Evolutionary conservation across 2,888 invertebrate genomes (phyloP), one percentile per base, ranked within the genome.

Genomic region (Hypselothyrea guttata): DNA sequence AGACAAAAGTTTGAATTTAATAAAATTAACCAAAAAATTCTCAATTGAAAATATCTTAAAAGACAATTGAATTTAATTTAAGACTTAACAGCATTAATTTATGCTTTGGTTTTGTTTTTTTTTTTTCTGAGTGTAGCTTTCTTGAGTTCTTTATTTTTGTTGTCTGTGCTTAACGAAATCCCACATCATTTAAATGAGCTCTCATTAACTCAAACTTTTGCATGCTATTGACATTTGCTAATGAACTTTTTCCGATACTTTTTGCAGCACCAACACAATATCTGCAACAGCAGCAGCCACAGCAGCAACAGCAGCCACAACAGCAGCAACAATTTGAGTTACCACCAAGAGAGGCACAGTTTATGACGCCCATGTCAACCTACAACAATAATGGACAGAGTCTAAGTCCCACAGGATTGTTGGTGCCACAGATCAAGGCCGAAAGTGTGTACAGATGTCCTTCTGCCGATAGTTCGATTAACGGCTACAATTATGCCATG

Each of bases 381-480:
- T 61, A 57, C 27, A 53, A n/a, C n/a, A n/a, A n/a, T n/a, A n/a
- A 66, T 18, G 41, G 13, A 0, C 22, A 38, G 1, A 60, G 64
- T 30, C 46, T 51, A 12, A 72, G 75, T 62, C 75, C 71, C 22
- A 58, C 9, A 3, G 38, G 31, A 13, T 13, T 27, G 0, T 70
- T 45, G 18, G 44, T 61, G 46, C 44, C 65, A 0, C 62, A 73
- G 7, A 75, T 81, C 33, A 84, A 84, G 59, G 31, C 62, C 55
- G 22, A 5, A 55, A 5, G 42, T 38, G 9, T 56, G 48, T 11
- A 64, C 18, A 81, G 57, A 9, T 78, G 71, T n/a, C 63, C 79
- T 11, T 72, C 79, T 18, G 66, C 45, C n/a, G 65, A 55, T n/a
- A 68, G 67, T 22, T 58, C 61, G 28, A 51, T 31, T 31, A 55